Evolutionary conservation across 2,797 vertebrate species (phyloP).

Genomic region (Chrysolophus pictus): DNA sequence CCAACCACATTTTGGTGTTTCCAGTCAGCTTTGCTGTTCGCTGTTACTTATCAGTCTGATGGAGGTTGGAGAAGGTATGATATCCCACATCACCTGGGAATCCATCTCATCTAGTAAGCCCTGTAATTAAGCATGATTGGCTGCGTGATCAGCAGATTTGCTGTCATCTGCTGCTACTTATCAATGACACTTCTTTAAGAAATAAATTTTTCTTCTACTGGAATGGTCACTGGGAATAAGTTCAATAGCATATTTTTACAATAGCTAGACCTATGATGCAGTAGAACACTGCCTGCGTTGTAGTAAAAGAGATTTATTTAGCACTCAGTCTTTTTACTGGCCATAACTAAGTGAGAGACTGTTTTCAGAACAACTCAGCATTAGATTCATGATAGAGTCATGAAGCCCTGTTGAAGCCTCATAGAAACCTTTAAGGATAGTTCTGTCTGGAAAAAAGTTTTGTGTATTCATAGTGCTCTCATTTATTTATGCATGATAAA

Average conservation of each 20-base stretch:
- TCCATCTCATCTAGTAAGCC: background rate
- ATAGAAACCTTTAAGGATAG: background rate
- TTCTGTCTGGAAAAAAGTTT: background rate
- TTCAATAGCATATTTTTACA: constrained; percentile 14
- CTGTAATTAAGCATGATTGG: background rate
- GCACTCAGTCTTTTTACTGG: background rate
- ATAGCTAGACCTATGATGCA: background rate
- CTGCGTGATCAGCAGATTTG: background rate
- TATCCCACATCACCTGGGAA: background rate
- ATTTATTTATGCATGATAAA: background rate
- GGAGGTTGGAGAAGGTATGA: background rate
- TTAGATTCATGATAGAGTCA: background rate
- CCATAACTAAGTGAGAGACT: background rate
- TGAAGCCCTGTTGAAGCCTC: background rate
- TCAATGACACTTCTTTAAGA: background rate
- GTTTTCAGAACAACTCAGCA: background rate
- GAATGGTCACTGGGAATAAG: background rate
- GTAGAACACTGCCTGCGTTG: background rate
- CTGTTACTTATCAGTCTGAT: background rate
- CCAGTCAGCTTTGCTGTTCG: background rate
- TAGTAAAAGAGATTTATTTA: constrained; percentile 23
- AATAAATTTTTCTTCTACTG: background rate
- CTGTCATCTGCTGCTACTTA: background rate
- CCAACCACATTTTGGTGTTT: background rate
- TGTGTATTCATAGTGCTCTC: background rate